Base-by-base conservation (phyloP, 2,113 vertebrate species). In the Anser cygnoides region DNA sequence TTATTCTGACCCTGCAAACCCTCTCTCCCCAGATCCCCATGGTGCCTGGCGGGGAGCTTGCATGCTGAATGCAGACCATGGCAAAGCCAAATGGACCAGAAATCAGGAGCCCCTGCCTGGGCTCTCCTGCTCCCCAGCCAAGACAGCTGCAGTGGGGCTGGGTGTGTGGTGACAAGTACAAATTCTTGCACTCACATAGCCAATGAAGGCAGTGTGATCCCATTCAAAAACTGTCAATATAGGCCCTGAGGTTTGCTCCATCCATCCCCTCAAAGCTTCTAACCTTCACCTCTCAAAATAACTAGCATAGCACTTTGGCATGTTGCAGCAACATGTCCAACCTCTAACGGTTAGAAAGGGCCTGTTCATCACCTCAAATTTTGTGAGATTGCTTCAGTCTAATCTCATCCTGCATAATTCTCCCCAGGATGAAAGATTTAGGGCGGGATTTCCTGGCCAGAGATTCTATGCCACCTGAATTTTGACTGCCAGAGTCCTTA, bases 31-130 rank as follows among this genome's bases (percentile, higher is more conserved):
- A 29, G 14, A 11, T 50, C 84, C 19, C 68, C 37, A 66, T 0
- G 0, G 5, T 14, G 14, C 14, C 57, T 41, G 28, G 33, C 58
- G 33, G 23, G 46, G 49, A 84, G 19, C 58, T 19, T 3, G 0
- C 23, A 41, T 4, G 5, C 8, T 54, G 44, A 5, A 75, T 74
- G 41, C 43, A 65, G 37, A 77, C 8, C 12, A 10, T 54, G 46
- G 39, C 33, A 41, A 58, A 83, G 16, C 8, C 87, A 66, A 79
- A 71, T 13, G n/a, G 6, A 33, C 17, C 33, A 21, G 33, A 44
- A 72, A 6, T 23, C 37, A n/a, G 39, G 41, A 44, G 8, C 21
- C 3, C 0, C 2, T 6, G 5, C 12, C 8, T 63, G 35, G 61
- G 10, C 31, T 20, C 20, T 61, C 12, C 23, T n/a, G 63, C 29